Conservation (phyloP, 2,888 invertebrate genomes). For the Eurytoma californica region DNA sequence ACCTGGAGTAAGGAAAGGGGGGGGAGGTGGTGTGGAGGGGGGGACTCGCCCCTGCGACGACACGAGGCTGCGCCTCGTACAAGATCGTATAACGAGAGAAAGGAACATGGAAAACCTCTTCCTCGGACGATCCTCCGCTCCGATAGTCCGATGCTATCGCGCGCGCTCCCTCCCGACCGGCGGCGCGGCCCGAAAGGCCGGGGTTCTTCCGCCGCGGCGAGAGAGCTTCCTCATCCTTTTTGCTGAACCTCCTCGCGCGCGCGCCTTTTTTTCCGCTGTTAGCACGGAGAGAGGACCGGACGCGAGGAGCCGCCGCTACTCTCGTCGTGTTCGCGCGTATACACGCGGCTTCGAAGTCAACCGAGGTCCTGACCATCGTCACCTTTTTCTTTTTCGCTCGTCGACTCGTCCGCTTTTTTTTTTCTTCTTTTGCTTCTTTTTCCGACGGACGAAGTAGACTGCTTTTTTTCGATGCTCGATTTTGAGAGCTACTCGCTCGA, state of each 20-base stretch:
- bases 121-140: constrained; percentile 70
- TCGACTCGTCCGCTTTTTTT: constrained; percentile 48
- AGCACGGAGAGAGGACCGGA: neutral
- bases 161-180: constrained; percentile 10
- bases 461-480: neutral
- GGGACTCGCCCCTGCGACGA: constrained; percentile 23
- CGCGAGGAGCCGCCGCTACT: constrained; percentile 1
- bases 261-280: neutral
- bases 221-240: neutral
- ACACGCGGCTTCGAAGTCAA: constrained; percentile 52
- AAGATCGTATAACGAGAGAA: constrained; percentile 74
- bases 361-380: constrained; percentile 1
- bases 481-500: constrained; percentile 4
- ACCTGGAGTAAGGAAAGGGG: constrained; percentile 63
- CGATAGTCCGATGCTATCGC: constrained; percentile 74
- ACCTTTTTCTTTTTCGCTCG: constrained; percentile 23
- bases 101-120: constrained; percentile 75
- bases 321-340: neutral
- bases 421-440: constrained; percentile 57
- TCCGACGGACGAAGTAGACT: neutral
- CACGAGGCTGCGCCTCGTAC: constrained; percentile 62
- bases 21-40: neutral
- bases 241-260: constrained; percentile 2
- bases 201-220: neutral
- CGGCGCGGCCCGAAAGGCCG: constrained; percentile 12